Evolutionary conservation across 2,113 vertebrate genomes (phyloP).

Genomic region (Xenopus laevis): DNA sequence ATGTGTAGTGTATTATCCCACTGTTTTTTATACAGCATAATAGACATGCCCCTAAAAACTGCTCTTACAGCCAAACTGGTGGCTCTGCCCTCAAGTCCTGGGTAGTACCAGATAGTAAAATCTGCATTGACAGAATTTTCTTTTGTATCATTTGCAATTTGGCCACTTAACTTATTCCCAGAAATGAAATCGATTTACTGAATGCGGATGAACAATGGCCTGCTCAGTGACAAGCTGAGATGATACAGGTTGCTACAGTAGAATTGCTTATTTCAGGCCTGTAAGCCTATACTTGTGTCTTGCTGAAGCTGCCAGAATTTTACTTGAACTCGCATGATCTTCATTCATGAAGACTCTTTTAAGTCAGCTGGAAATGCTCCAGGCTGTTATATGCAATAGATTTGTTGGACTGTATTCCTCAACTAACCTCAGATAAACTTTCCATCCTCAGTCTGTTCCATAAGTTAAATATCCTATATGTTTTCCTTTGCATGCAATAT

Average conservation of each 20-base stretch:
- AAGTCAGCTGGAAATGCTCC: conserved; percentile 19
- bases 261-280: not conserved
- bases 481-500: too few relatives aligned
- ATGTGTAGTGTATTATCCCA: too few relatives aligned
- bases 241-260: not conserved
- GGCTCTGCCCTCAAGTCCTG: too few relatives aligned
- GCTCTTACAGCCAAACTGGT: too few relatives aligned
- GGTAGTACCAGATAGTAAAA: too few relatives aligned
- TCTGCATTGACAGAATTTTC: too few relatives aligned
- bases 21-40: too few relatives aligned
- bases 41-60: too few relatives aligned
- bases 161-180: too few relatives aligned
- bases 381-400: conserved; percentile 30
- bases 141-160: too few relatives aligned
- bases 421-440: conserved; percentile 32
- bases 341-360: conserved; percentile 11
- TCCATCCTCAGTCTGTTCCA: not conserved
- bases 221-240: not conserved
- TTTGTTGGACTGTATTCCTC: not conserved
- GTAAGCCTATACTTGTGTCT: not conserved
- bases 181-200: too few relatives aligned
- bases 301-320: not conserved
- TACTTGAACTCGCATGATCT: not conserved
- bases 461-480: too few relatives aligned
- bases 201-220: not conserved